Percentiles rank a stretch among this genome's conserved stretches.
These are phyloP conservation scores for Polydrusus cervinus DNA, from an alignment of 2,888 invertebrate genomes.

Conservation along the genomic window DNA sequence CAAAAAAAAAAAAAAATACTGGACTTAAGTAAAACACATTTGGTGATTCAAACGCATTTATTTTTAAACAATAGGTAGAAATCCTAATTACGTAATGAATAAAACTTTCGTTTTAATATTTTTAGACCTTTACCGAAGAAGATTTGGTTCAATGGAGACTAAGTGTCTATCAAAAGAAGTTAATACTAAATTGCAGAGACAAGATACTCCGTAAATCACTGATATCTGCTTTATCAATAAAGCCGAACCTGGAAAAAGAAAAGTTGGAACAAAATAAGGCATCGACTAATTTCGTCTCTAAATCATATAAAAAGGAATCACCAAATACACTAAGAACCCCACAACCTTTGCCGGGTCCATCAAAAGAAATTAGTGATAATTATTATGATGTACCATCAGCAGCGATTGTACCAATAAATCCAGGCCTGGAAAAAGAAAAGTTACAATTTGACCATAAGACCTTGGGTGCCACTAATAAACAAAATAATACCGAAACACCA, in stretches of 20 bases:
- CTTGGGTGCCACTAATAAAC: too few relatives aligned
- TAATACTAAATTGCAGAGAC: conserved; percentile 6
- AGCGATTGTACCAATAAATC: too few relatives aligned
- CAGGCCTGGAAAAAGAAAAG: too few relatives aligned
- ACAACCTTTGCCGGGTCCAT: background rate
- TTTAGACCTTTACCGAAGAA: conserved; percentile 7
- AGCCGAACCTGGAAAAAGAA: background rate
- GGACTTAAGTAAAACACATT: too few relatives aligned
- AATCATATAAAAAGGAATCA: background rate
- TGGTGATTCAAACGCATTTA: too few relatives aligned
- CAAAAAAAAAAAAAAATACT: too few relatives aligned
- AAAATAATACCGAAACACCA: too few relatives aligned
- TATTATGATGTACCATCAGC: too few relatives aligned
- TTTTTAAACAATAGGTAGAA: too few relatives aligned
- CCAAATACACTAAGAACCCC: background rate
- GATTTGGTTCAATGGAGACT: conserved; percentile 4
- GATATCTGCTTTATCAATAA: background rate
- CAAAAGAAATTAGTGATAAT: too few relatives aligned
- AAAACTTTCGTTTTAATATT: background rate
- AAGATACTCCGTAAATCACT: background rate
- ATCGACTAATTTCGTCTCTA: background rate
- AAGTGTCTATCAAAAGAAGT: background rate
- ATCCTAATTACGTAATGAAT: background rate
- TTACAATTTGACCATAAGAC: too few relatives aligned
- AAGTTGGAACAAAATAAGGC: background rate